A percentile compares a stretch with the other conserved stretches of the same genome.
Evolutionary conservation across 2,888 invertebrate genomes (phyloP).

Genomic region (Ceriagrion tenellum): DNA sequence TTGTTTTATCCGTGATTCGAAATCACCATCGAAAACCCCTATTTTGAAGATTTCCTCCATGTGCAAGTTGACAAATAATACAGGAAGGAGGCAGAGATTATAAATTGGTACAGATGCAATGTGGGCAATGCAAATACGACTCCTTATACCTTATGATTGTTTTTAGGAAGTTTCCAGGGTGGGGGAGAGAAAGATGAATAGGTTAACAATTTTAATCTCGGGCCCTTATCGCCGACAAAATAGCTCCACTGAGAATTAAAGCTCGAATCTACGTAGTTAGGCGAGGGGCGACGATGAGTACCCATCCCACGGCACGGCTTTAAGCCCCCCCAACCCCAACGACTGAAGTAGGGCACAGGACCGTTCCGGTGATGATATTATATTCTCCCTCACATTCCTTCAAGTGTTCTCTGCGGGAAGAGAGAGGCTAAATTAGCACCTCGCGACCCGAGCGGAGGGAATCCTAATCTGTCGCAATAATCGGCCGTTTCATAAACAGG

Average conservation of each 20-base stretch:
- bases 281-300: neutral
- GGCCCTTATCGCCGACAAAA: neutral
- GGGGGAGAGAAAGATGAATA: neutral
- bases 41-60: no score
- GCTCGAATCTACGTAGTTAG: neutral
- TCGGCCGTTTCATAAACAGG: conserved; percentile 5
- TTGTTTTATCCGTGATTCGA: no score
- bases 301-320: neutral
- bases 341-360: neutral
- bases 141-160: neutral
- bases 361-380: neutral
- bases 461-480: neutral
- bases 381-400: neutral
- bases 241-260: neutral
- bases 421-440: neutral
- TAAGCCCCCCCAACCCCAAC: no score
- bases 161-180: neutral
- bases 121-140: neutral
- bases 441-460: neutral
- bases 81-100: neutral
- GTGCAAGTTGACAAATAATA: neutral
- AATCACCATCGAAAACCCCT: no score
- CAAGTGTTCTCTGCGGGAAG: neutral
- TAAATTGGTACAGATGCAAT: neutral
- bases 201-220: neutral